Evolutionary conservation across 2,797 vertebrate genomes (phyloP).

Genomic region (Spinibarbus caldwelli): DNA sequence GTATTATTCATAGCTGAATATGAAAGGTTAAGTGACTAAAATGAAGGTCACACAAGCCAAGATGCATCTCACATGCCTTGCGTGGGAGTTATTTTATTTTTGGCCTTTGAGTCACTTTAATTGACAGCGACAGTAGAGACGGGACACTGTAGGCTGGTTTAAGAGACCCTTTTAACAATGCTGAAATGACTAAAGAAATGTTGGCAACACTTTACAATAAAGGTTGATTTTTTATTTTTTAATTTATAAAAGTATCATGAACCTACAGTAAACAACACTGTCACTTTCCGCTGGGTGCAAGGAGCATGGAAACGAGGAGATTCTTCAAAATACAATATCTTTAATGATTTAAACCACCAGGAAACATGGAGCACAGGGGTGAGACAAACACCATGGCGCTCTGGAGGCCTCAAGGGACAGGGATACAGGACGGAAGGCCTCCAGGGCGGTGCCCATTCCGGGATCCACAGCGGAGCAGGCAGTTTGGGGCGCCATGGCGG

Average conservation of each 20-base stretch:
- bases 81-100: neutral
- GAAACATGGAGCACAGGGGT: too few relatives aligned
- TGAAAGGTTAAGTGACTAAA: slow-evolving; percentile 14
- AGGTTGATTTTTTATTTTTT: neutral
- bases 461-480: too few relatives aligned
- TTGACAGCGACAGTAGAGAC: neutral
- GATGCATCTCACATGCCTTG: neutral
- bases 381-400: too few relatives aligned
- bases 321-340: too few relatives aligned
- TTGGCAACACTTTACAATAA: neutral
- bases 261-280: neutral
- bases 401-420: too few relatives aligned
- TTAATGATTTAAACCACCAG: too few relatives aligned
- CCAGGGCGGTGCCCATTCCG: too few relatives aligned
- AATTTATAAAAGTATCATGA: neutral
- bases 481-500: too few relatives aligned
- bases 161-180: neutral
- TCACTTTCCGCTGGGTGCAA: too few relatives aligned
- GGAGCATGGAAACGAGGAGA: too few relatives aligned
- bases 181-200: neutral
- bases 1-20: slow-evolving; percentile 1
- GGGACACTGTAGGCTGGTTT: neutral
- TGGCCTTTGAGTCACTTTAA: neutral
- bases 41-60: slow-evolving; percentile 18
- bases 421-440: too few relatives aligned